Evolutionary conservation across 2,888 invertebrate genomes (phyloP), one percentile per base, ranked within the genome.

Genomic region (Operophtera brumata): DNA sequence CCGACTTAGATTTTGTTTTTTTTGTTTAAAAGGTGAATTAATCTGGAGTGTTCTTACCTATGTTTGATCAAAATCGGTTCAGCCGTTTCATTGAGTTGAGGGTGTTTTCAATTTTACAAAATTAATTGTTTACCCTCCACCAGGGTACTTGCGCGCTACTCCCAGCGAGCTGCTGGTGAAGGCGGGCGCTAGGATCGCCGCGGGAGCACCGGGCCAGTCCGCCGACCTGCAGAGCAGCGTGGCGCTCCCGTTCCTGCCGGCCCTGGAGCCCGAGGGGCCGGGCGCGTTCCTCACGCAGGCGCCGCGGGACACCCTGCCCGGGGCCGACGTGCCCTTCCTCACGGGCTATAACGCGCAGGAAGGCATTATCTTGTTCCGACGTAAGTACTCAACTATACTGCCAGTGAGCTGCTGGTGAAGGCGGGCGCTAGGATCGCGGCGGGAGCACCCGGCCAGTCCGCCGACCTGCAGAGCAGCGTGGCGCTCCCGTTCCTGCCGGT

Each of bases 301-400:
- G 7, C 93, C 94, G 0, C 67, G 73, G 10, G 82, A 84, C 0
- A 70, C 86, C 28, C 75, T 92, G 36, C 83, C 86, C 0, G 92
- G 92, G 12, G 85, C 88, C 14, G 91, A 91, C 48, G 91, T 93
- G 10, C 93, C 94, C 0, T 90, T 93, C 65, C 87, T 94, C 60
- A 91, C 92, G 0, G 94, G 94, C 0, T 92, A 92, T 66, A 93
- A 93, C 55, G 92, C 92, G 0, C 92, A 93, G 61, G 94, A 94
- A 65, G 93, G 93, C n/a, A 91, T 93, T 70, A 86, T 93, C 30
- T 84, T 93, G n/a, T 91, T 92, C 47, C 77, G 91, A 84, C 85
- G 92, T 93, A 69, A 89, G 87, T 59, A 10, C 9, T 9, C 32
- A 8, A 26, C 26, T 0, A 30, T 20, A 20, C 20, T 20, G 20